Evolutionary conservation across 2,888 invertebrate genomes (phyloP).

Genomic region (Conops quadrifasciatus): DNA sequence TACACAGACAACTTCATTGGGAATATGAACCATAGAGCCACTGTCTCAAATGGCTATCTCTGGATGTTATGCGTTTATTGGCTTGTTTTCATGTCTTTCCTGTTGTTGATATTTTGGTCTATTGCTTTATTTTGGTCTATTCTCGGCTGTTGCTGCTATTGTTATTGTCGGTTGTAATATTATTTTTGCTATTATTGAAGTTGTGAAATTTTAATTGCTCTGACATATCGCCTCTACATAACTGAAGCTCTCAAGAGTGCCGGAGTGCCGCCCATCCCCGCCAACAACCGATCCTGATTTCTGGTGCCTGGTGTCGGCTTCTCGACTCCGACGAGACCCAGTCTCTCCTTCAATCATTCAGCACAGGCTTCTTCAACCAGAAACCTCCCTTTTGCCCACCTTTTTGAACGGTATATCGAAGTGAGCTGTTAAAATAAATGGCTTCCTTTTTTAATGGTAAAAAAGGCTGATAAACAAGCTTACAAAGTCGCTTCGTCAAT

Average conservation of each 20-base stretch:
- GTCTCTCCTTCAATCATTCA: no score
- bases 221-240: neutral
- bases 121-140: neutral
- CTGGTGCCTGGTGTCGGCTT: neutral
- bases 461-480: no score
- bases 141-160: neutral
- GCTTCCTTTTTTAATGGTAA: no score
- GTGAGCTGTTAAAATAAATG: no score
- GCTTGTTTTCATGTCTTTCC: no score
- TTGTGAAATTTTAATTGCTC: conserved; percentile 26
- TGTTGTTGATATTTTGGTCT: neutral
- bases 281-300: neutral
- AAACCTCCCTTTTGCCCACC: no score
- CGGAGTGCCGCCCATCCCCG: neutral
- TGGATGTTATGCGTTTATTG: neutral
- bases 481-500: no score
- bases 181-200: conserved; percentile 2
- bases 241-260: neutral
- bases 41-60: neutral
- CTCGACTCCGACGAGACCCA: no score
- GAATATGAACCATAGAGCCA: no score
- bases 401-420: no score
- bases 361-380: no score
- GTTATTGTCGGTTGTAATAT: neutral
- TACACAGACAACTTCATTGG: no score